Percentiles rank a stretch among this genome's conserved stretches.
Evolutionary conservation across 1,140 invertebrate genomes (phyloP).

Genomic region (Colletes latitarsis): DNA sequence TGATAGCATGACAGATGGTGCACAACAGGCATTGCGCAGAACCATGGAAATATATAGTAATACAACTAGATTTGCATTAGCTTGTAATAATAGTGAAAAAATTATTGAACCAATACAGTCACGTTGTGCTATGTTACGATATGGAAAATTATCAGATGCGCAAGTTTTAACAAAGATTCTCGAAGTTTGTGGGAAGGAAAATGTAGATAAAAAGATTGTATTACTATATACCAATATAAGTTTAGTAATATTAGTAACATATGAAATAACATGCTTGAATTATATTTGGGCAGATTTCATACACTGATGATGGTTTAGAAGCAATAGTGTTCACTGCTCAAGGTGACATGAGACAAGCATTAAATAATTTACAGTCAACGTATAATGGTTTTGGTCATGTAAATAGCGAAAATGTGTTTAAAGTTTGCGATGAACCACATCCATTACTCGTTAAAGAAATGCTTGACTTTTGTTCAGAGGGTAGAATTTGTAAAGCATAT

Average conservation of each 20-base stretch:
- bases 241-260: not conserved
- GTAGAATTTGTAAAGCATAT: conserved; percentile 94
- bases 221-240: not conserved
- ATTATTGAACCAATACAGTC: conserved; percentile 99
- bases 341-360: conserved; percentile 98
- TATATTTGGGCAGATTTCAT: conserved; percentile 82
- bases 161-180: conserved; percentile 92
- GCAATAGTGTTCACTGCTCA: conserved; percentile 99
- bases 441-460: conserved; percentile 96
- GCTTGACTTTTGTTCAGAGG: conserved; percentile 91
- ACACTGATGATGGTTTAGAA: conserved; percentile 96
- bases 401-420: conserved; percentile 98
- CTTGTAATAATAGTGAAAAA: conserved; percentile 99
- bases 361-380: conserved; percentile 99
- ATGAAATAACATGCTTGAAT: conserved; percentile 10
- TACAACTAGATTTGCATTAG: conserved; percentile 98
- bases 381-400: conserved; percentile 96
- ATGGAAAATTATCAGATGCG: conserved; percentile 94
- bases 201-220: conserved; percentile 77
- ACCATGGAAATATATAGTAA: conserved; percentile 99
- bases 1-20: conserved; percentile 99
- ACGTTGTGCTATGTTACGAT: conserved; percentile 98
- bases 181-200: conserved; percentile 88
- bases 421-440: conserved; percentile 99
- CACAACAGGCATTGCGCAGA: conserved; percentile 97